Conservation (phyloP, 2,797 vertebrate genomes). For the Heterohyrax brucei region DNA sequence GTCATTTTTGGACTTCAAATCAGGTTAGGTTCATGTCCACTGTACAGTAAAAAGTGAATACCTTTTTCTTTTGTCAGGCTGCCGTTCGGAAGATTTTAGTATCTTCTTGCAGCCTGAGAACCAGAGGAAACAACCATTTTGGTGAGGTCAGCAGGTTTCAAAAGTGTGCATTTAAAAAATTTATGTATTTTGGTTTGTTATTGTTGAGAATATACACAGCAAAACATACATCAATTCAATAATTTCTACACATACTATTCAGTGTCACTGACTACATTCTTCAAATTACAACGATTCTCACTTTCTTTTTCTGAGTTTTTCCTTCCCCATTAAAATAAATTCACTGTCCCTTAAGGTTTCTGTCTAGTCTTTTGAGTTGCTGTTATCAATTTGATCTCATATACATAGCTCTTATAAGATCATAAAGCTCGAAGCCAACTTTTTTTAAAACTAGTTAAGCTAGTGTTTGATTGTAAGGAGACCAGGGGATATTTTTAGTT, state of each 20-base stretch:
- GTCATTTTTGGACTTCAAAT: conserved; percentile 39
- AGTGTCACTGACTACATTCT: too few species aligned
- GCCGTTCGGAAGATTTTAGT: neutral
- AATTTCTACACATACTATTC: too few species aligned
- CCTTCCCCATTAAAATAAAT: too few species aligned
- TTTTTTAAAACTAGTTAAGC: neutral
- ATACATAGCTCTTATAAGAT: neutral
- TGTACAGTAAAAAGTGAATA: neutral
- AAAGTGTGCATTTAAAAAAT: neutral
- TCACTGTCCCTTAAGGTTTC: neutral
- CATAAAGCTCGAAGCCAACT: neutral
- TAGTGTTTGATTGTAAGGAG: neutral
- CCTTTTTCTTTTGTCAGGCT: neutral
- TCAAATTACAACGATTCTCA: neutral
- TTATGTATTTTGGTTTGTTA: neutral
- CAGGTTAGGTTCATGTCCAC: conserved; percentile 26
- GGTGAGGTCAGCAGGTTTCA: neutral
- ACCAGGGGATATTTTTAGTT: neutral
- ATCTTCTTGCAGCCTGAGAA: neutral
- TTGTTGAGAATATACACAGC: too few species aligned
- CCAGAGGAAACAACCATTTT: neutral
- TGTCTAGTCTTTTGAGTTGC: neutral
- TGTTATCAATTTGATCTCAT: neutral
- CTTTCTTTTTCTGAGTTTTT: too few species aligned
- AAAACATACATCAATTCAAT: too few species aligned